Conservation (phyloP, 2,888 invertebrate genomes). For the Tetragonisca angustula region DNA sequence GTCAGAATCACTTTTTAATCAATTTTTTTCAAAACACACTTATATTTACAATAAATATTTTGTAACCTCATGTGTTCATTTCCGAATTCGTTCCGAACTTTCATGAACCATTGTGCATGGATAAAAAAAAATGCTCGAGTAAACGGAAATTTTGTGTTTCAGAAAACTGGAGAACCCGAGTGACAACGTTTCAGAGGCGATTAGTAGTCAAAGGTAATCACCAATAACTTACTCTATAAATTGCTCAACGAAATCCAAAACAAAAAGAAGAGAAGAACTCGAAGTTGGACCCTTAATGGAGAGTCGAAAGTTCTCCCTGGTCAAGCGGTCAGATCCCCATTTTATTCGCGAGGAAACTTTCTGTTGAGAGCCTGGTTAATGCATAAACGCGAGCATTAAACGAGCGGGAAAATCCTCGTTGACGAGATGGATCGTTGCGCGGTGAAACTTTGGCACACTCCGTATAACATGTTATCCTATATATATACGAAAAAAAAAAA, state of each 20-base stretch:
- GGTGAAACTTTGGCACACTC: neutral
- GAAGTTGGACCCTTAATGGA: neutral
- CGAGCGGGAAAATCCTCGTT: constrained; percentile 1
- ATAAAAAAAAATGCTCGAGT: neutral
- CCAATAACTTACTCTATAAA: neutral
- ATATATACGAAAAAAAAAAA: neutral
- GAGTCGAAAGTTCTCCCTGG: constrained; percentile 5
- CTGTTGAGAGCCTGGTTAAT: neutral
- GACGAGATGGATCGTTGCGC: neutral
- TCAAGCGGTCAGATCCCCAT: neutral
- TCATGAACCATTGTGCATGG: neutral
- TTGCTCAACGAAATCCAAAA: neutral
- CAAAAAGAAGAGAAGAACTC: neutral
- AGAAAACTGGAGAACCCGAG: constrained; percentile 65
- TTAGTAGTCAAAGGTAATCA: constrained; percentile 74
- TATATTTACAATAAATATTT: too few relatives aligned
- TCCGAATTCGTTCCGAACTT: neutral
- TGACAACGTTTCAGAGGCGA: constrained; percentile 66
- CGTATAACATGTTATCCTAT: neutral
- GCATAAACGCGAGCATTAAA: constrained; percentile 20
- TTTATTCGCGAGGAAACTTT: constrained; percentile 2
- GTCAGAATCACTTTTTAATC: too few relatives aligned
- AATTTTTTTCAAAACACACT: too few relatives aligned
- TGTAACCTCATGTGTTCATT: too few relatives aligned
- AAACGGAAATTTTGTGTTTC: constrained; percentile 52